Evolutionary conservation across 2,113 vertebrate genomes (phyloP).

Genomic region (Microcebus murinus): DNA sequence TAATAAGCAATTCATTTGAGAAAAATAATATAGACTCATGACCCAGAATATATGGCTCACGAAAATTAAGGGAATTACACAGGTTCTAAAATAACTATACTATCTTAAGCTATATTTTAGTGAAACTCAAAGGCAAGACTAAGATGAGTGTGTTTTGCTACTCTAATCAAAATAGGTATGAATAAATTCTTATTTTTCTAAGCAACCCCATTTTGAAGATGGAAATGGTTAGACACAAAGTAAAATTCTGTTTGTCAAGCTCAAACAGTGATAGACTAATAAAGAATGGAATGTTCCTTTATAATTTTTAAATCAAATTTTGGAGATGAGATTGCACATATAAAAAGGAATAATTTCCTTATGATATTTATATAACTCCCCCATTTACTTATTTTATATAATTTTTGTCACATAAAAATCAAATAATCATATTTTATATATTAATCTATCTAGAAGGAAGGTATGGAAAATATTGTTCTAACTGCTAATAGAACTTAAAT

Average conservation of each 20-base stretch:
- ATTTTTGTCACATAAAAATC: constrained; percentile 17
- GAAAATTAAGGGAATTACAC: background rate
- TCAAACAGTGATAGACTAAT: background rate
- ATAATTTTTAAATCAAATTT: background rate
- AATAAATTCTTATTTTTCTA: background rate
- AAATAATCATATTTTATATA: constrained; percentile 20
- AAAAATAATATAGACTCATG: constrained; percentile 27
- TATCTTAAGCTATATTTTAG: background rate
- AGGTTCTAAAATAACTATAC: background rate
- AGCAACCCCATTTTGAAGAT: background rate
- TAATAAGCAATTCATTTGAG: background rate
- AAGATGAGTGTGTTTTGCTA: background rate
- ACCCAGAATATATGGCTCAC: background rate
- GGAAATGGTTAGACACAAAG: background rate
- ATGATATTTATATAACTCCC: background rate
- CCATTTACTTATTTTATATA: constrained; percentile 30
- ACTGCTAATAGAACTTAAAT: background rate
- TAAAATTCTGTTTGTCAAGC: constrained; percentile 2
- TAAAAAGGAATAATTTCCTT: background rate
- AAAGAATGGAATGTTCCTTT: background rate
- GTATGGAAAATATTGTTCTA: constrained; percentile 14
- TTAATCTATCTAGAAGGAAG: constrained; percentile 8
- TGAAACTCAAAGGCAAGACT: background rate
- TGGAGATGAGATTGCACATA: background rate
- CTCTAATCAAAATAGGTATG: background rate